Percentiles rank a stretch among this genome's conserved stretches.
Evolutionary conservation across 2,113 vertebrate species (phyloP).

Genomic region (Oceanites oceanicus): DNA sequence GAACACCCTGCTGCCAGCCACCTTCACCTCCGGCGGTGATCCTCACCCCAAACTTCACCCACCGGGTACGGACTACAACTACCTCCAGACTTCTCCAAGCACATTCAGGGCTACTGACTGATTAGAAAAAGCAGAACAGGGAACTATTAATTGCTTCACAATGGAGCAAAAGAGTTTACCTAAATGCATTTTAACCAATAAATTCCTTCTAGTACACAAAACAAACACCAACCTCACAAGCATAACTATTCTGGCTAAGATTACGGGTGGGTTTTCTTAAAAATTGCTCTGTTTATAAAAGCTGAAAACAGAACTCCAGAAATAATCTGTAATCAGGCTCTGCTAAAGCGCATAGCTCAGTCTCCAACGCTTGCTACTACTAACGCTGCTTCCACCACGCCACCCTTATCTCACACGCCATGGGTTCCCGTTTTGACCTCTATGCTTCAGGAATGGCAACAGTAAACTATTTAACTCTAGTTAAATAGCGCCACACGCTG

Average conservation of each 20-base stretch:
- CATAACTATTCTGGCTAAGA: accelerated
- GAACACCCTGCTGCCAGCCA: neutral
- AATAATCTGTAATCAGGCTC: neutral
- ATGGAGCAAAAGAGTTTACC: neutral
- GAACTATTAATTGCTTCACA: neutral
- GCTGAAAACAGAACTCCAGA: neutral
- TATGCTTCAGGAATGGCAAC: accelerated
- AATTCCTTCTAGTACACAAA: neutral
- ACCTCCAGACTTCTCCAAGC: neutral
- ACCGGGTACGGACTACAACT: too few relatives aligned
- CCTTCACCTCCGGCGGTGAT: neutral
- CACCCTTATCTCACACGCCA: neutral
- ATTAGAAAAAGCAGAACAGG: neutral
- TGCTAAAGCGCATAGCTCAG: neutral
- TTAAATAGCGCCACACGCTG: neutral
- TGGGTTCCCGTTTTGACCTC: neutral
- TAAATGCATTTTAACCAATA: neutral
- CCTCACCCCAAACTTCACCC: neutral
- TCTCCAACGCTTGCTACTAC: neutral
- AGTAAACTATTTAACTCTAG: neutral
- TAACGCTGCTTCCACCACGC: neutral
- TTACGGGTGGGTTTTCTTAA: neutral
- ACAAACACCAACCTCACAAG: neutral
- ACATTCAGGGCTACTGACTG: neutral
- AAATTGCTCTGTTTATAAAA: neutral